phyloP scores from a whole-genome alignment of 2,797 vertebrate genomes.

The Urophycis tenuis region DNA sequence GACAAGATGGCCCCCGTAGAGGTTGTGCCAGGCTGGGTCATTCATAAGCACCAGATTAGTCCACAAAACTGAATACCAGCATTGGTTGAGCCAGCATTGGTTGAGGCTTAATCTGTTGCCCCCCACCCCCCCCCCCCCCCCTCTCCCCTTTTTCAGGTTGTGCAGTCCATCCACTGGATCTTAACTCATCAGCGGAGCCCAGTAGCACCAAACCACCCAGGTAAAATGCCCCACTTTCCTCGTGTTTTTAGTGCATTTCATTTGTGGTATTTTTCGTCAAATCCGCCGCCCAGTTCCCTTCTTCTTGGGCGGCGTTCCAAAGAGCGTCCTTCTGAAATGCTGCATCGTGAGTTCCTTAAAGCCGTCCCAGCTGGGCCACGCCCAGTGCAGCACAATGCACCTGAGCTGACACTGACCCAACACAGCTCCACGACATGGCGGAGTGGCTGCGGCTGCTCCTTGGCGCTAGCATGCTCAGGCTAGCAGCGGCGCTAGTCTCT shows the following conservation, averaged over 20 bases:
- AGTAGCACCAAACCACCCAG: slow-evolving; percentile 4
- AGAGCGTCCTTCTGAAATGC: slow-evolving; percentile 50
- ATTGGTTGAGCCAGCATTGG: not conserved
- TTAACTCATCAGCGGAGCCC: not conserved
- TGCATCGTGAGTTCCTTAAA: slow-evolving; percentile 44
- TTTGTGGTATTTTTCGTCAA: slow-evolving; percentile 17
- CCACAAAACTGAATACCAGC: not conserved
- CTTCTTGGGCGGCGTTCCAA: slow-evolving; percentile 53
- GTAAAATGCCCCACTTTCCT: slow-evolving; percentile 39
- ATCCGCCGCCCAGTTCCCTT: slow-evolving; percentile 55
- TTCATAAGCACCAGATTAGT: not conserved
- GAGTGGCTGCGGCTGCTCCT: too few relatives aligned
- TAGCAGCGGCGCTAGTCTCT: too few relatives aligned
- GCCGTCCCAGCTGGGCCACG: slow-evolving; percentile 44
- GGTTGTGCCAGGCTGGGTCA: slow-evolving; percentile 40
- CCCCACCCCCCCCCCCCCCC: too few relatives aligned
- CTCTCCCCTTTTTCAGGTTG: not conserved
- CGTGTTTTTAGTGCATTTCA: not conserved
- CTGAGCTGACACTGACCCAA: slow-evolving; percentile 38
- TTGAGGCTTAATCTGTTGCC: not conserved
- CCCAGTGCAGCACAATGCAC: slow-evolving; percentile 52
- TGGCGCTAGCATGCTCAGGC: too few relatives aligned
- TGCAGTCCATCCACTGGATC: not conserved
- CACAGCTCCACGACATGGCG: too few relatives aligned
- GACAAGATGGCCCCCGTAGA: slow-evolving; percentile 41